A percentile compares a stretch with the other conserved stretches of the same genome.
phyloP scores from a whole-genome alignment of 2,113 vertebrate genomes.

The Damaliscus lunatus region DNA sequence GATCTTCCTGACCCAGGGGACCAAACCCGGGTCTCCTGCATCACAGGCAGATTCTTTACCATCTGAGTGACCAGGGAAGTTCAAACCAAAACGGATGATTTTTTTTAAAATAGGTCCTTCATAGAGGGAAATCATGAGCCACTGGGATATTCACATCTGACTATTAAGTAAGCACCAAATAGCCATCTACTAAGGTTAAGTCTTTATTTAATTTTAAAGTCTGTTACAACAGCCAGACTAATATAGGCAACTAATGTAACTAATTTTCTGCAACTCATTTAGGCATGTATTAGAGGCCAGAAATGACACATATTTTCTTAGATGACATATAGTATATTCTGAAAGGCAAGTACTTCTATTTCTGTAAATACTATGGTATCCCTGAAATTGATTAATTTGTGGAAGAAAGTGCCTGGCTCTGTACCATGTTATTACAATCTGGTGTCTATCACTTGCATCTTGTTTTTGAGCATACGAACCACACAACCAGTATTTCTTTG shows the following conservation, averaged over 20 bases:
- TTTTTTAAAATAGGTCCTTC: not conserved
- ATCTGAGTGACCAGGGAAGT: not conserved
- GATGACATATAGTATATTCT: not conserved
- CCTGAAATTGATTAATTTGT: not conserved
- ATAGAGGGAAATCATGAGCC: not conserved
- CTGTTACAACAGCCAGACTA: not conserved
- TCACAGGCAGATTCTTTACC: not conserved
- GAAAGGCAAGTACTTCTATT: not conserved
- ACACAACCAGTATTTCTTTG: not conserved
- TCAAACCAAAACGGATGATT: not conserved
- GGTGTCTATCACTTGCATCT: not conserved
- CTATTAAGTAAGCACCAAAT: not conserved
- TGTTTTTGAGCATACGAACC: not conserved
- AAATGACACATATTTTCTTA: not conserved
- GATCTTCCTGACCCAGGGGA: not conserved
- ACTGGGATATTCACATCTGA: not conserved
- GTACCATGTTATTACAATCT: not conserved
- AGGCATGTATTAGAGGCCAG: not conserved
- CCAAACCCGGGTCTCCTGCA: fast-evolving
- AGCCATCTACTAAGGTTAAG: not conserved
- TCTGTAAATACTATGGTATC: not conserved
- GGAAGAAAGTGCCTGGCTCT: not conserved
- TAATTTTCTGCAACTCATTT: not conserved
- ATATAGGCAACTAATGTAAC: not conserved
- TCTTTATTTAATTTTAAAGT: not conserved